These are phyloP conservation scores for Hemibagrus wyckioides DNA, from an alignment of 2,113 vertebrate genomes.

Conservation along the genomic window DNA sequence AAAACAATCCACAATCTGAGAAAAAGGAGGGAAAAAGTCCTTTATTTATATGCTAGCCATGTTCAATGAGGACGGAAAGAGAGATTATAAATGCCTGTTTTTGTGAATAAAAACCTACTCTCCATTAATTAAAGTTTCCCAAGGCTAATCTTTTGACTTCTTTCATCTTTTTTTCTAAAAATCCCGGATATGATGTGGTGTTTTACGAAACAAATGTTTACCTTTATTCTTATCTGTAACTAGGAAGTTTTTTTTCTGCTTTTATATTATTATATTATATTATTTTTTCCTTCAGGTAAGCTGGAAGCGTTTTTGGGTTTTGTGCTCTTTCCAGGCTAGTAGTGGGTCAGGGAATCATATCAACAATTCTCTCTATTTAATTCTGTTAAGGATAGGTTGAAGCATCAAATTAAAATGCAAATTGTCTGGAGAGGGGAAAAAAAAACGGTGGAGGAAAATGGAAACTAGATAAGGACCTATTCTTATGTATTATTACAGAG, in stretches of 20 bases:
- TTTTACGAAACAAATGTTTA: slow-evolving; percentile 63
- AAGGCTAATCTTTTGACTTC: slow-evolving; percentile 58
- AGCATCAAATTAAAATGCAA: slow-evolving; percentile 81
- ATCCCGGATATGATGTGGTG: slow-evolving; percentile 63
- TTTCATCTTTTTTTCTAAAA: slow-evolving; percentile 53
- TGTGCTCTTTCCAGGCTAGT: slow-evolving; percentile 50
- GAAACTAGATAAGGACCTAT: slow-evolving; percentile 70
- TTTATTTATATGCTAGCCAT: slow-evolving; percentile 48
- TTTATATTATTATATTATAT: no score
- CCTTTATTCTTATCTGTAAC: slow-evolving; percentile 63
- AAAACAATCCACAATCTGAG: slow-evolving; percentile 60
- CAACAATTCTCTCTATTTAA: slow-evolving; percentile 69
- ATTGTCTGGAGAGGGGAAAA: slow-evolving; percentile 73
- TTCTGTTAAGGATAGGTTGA: slow-evolving; percentile 77
- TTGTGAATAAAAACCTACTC: slow-evolving; percentile 45
- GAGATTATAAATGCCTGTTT: slow-evolving; percentile 21
- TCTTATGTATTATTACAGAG: slow-evolving; percentile 61
- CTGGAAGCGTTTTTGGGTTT: slow-evolving; percentile 55
- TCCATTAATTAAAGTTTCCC: slow-evolving; percentile 48
- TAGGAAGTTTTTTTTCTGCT: slow-evolving; percentile 37
- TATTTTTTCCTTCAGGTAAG: slow-evolving; percentile 43
- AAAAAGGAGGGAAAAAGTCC: slow-evolving; percentile 49
- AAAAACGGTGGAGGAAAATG: slow-evolving; percentile 31
- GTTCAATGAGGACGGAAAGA: slow-evolving; percentile 9
- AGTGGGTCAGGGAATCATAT: slow-evolving; percentile 68